Evolutionary conservation across 1,140 invertebrate species (phyloP).

Genomic region (Nasonia vitripennis): DNA sequence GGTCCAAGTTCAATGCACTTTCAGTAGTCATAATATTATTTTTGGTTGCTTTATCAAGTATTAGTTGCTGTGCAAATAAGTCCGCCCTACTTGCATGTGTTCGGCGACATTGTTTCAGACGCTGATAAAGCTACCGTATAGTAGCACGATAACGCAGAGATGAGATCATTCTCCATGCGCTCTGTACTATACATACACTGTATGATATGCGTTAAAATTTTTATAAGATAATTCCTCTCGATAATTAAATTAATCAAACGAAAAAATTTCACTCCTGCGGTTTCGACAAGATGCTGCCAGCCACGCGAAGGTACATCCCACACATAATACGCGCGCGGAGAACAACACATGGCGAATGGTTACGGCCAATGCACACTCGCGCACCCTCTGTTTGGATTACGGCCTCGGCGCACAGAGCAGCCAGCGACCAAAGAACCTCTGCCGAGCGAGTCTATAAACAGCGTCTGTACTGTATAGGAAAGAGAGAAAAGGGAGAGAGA

Average conservation of each 20-base stretch:
- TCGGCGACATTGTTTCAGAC: no score
- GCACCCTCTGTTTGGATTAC: constrained; percentile 70
- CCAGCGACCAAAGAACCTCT: neutral
- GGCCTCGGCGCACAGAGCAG: constrained; percentile 48
- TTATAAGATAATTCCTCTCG: no score
- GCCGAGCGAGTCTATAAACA: neutral
- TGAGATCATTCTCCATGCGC: no score
- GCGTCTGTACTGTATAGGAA: constrained; percentile 64
- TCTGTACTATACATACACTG: no score
- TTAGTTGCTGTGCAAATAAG: no score
- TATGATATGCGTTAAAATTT: no score
- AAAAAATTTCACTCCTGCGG: neutral
- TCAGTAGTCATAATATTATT: no score
- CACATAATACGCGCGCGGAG: neutral
- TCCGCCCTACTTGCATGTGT: no score
- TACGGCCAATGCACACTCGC: constrained; percentile 61
- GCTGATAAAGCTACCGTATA: no score
- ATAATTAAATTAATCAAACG: neutral
- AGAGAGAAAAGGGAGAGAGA: constrained; percentile 50
- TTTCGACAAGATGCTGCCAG: neutral
- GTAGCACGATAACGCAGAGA: no score
- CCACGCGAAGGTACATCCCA: neutral
- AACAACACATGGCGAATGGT: constrained; percentile 67
- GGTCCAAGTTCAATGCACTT: no score
- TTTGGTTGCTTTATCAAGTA: no score